phyloP scores from a whole-genome alignment of 2,888 invertebrate genomes.

The Volucella zonaria region DNA sequence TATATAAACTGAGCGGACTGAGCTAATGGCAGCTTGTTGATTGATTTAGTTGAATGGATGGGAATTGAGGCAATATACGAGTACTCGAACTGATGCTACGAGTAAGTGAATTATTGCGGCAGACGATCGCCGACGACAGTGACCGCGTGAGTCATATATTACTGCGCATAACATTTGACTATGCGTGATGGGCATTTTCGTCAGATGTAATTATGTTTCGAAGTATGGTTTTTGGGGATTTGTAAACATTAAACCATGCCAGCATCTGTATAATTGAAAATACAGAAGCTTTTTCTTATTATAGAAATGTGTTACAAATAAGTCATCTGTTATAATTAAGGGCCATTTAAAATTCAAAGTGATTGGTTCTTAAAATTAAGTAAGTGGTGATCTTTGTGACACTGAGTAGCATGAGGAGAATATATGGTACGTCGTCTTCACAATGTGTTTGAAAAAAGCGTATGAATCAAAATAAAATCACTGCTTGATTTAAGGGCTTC shows the following conservation, averaged over 20 bases:
- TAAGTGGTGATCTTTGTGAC: too few species aligned
- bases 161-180: neutral
- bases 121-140: neutral
- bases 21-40: constrained; percentile 8
- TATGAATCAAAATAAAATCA: too few species aligned
- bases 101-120: constrained; percentile 16
- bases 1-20: neutral
- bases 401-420: too few species aligned
- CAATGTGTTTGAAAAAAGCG: too few species aligned
- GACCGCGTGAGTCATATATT: neutral
- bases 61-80: neutral
- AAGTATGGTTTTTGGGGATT: constrained; percentile 10
- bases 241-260: too few species aligned
- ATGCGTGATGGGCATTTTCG: neutral
- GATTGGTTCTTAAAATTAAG: neutral
- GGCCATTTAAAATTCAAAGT: neutral
- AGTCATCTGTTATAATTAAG: neutral
- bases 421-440: too few species aligned
- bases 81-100: neutral
- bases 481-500: too few species aligned
- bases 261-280: too few species aligned
- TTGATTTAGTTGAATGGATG: constrained; percentile 4
- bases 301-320: neutral
- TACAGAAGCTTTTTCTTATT: too few species aligned
- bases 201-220: constrained; percentile 22